Evolutionary conservation across 2,797 vertebrate genomes (phyloP).

Genomic region (Pangasius larnaudii): DNA sequence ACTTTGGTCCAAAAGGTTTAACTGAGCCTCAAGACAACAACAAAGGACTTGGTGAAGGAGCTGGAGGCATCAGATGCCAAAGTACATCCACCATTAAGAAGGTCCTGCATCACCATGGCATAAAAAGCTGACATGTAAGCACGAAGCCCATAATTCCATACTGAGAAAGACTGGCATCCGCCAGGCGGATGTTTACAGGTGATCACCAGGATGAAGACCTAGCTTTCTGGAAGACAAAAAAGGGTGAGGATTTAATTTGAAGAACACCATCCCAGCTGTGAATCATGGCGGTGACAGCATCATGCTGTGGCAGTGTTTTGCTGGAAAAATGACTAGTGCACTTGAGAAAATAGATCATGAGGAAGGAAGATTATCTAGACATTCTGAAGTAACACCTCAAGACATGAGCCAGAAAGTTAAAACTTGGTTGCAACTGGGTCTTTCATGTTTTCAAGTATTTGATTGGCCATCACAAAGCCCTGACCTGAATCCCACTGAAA

Average conservation of each 20-base stretch:
- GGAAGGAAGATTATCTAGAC: background rate
- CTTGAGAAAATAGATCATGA: background rate
- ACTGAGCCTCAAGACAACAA: background rate
- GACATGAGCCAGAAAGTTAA: background rate
- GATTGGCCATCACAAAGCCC: background rate
- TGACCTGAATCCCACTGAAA: background rate
- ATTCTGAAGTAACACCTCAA: background rate
- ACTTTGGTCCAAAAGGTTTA: background rate
- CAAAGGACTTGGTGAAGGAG: background rate
- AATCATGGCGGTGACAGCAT: background rate
- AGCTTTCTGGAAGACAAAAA: background rate
- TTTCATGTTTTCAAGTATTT: background rate
- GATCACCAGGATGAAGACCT: background rate
- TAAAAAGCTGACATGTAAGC: background rate
- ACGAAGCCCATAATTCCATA: background rate
- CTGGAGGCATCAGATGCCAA: background rate
- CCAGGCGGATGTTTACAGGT: background rate
- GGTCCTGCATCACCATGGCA: background rate
- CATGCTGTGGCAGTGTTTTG: background rate
- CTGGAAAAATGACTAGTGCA: background rate
- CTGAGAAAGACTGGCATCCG: background rate
- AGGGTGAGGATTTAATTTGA: background rate
- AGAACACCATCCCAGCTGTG: background rate
- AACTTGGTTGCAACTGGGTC: background rate
- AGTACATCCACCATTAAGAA: background rate